Evolutionary conservation across 2,113 vertebrate genomes (phyloP), one percentile per base, ranked within the genome.

Genomic region (Polypterus bichir): DNA sequence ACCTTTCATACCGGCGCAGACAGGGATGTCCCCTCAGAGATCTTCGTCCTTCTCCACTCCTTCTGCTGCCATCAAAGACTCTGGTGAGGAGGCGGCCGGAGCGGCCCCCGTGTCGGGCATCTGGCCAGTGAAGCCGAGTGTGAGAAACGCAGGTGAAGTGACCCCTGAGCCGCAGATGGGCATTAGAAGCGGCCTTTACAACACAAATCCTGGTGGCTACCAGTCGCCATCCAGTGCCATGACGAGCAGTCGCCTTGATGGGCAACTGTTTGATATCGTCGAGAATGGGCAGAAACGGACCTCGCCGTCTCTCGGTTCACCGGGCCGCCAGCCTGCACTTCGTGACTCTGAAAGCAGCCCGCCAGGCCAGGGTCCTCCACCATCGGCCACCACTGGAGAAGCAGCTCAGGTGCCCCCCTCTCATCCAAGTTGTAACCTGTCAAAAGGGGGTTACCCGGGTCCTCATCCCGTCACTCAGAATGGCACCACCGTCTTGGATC

Each of bases 41-140:
- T 65, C 73, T 3, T 66, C 75, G 0, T 73, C 73, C 2, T 68
- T 74, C 59, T 69, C 74, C 1, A 62, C 67, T 10, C 57, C 79
- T 2, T 64, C 65, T 55, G 11, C 7, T 44, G 48, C 65, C 27
- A 27, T 27, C 27, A 27, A 27, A 27, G 27, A 27, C 27, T 27
- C 27, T 27, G 27, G 27, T 27, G 27, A 27, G 27, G 27, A 46
- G 47, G 65, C 44, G 61, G 57, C 59, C 60, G 3, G 60, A 54
- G 11, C 11, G 56, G 60, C 46, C 57, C 60, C 59, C 64, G 27
- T 27, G 27, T 27, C 27, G 27, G 2, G 7, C 5, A 47, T 3
- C 5, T 47, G 46, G 62, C 63, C 7, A 71, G 72, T 67, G 6
- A 64, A 0, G 57, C 49, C 45, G 75, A 75, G 3, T 27, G 4